Conservation (phyloP, 30 jellyfish, hydroid and myxozoan genomes). For the Phacellophora camtschatica region DNA sequence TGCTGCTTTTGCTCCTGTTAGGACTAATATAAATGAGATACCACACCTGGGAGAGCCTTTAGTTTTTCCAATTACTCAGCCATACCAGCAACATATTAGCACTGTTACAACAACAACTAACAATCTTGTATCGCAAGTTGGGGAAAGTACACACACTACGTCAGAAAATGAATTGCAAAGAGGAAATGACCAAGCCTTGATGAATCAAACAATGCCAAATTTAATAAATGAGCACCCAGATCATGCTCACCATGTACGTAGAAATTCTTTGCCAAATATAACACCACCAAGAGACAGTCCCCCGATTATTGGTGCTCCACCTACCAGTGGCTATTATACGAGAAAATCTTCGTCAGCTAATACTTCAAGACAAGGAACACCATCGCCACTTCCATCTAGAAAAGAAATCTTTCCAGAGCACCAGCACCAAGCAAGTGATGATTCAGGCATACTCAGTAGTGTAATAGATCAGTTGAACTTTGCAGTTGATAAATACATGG, state of each 20-base stretch:
- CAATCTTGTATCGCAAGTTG: not conserved
- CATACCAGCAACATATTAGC: not conserved
- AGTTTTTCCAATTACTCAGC: not conserved
- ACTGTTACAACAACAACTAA: not conserved
- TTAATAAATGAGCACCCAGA: constrained; percentile 5
- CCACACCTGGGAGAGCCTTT: constrained; percentile 58
- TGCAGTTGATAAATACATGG: constrained; percentile 35
- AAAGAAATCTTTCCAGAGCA: not conserved
- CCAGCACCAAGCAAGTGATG: not conserved
- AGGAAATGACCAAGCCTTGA: not conserved
- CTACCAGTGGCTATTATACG: constrained; percentile 76
- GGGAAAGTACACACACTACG: not conserved
- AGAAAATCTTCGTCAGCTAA: constrained; percentile 54
- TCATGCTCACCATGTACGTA: constrained; percentile 37
- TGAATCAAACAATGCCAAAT: constrained; percentile 26
- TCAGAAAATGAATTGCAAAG: not conserved
- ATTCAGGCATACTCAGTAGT: not conserved
- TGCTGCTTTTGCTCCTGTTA: not conserved
- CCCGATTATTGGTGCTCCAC: constrained; percentile 56
- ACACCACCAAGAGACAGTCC: constrained; percentile 8
- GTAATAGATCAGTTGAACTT: constrained; percentile 31
- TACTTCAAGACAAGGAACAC: constrained; percentile 63
- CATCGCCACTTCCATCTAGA: constrained; percentile 24
- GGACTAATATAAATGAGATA: not conserved
- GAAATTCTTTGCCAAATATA: constrained; percentile 67